Evolutionary conservation across 2,888 invertebrate species (phyloP).

Genomic region (Yponomeuta sedellus): DNA sequence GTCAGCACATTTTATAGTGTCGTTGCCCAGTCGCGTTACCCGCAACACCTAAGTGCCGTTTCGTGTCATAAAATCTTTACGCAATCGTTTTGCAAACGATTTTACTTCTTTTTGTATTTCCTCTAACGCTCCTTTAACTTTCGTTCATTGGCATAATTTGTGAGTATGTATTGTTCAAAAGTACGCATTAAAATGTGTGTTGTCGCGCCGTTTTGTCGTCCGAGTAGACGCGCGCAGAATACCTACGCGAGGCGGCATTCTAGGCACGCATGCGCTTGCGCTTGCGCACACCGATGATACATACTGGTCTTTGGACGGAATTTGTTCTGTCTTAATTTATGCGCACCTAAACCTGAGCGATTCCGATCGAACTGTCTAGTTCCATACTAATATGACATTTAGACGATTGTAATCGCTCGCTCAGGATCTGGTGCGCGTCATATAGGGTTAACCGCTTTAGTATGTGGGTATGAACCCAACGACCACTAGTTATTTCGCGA

Average conservation of each 20-base stretch:
- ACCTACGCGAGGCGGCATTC: background rate
- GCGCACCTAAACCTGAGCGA: too few relatives aligned
- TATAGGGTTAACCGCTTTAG: background rate
- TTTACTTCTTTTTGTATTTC: background rate
- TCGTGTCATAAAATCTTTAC: constrained; percentile 9
- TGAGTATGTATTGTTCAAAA: background rate
- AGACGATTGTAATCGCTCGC: too few relatives aligned
- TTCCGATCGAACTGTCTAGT: too few relatives aligned
- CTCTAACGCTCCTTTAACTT: background rate
- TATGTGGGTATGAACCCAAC: too few relatives aligned
- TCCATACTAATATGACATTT: too few relatives aligned
- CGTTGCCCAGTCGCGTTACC: background rate
- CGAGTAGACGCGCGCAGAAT: background rate
- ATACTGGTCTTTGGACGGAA: background rate
- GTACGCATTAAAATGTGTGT: background rate
- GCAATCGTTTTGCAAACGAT: background rate
- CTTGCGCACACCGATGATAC: background rate
- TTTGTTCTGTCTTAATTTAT: background rate
- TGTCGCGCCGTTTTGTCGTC: background rate
- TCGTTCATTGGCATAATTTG: constrained; percentile 1
- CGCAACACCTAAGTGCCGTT: background rate
- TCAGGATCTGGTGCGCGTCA: too few relatives aligned
- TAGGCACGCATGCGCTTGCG: background rate
- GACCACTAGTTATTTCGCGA: too few relatives aligned
- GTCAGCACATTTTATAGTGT: constrained; percentile 1